Conservation (phyloP, 2,113 vertebrate species). For the Cinclus mexicanus region DNA sequence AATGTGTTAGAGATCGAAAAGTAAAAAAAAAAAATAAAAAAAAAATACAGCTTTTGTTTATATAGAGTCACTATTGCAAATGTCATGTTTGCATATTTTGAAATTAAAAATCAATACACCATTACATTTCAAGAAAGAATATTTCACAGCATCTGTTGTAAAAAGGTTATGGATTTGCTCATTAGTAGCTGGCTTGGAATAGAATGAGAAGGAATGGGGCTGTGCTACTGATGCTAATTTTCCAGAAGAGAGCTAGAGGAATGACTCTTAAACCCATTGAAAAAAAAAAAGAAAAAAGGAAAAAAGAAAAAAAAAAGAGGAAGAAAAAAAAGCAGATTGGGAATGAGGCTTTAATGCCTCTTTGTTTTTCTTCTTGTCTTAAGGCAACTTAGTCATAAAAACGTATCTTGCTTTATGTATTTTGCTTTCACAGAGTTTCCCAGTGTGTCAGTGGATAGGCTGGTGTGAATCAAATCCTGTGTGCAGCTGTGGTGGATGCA, state of each 20-base stretch:
- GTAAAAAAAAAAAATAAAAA: background rate
- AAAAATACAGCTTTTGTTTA: conserved; percentile 17
- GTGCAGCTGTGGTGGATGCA: background rate
- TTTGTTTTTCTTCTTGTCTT: background rate
- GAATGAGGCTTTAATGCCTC: background rate
- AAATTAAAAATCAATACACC: conserved; percentile 67
- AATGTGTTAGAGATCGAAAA: background rate
- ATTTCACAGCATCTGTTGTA: conserved; percentile 15
- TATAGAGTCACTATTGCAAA: conserved; percentile 25
- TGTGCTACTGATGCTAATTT: background rate
- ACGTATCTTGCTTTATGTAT: background rate
- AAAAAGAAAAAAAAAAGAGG: background rate
- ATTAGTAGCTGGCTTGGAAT: background rate
- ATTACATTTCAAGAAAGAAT: background rate
- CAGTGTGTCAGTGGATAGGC: background rate
- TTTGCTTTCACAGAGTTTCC: background rate
- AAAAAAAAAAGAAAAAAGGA: background rate
- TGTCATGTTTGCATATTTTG: conserved; percentile 67
- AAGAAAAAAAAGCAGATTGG: background rate
- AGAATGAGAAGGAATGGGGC: background rate
- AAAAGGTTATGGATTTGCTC: conserved; percentile 62
- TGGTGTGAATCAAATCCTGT: background rate
- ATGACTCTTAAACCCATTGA: background rate
- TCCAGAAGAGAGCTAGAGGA: background rate
- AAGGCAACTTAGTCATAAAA: background rate